Evolutionary conservation across 2,113 vertebrate genomes (phyloP).

Genomic region (Pachycephala philippinensis): DNA sequence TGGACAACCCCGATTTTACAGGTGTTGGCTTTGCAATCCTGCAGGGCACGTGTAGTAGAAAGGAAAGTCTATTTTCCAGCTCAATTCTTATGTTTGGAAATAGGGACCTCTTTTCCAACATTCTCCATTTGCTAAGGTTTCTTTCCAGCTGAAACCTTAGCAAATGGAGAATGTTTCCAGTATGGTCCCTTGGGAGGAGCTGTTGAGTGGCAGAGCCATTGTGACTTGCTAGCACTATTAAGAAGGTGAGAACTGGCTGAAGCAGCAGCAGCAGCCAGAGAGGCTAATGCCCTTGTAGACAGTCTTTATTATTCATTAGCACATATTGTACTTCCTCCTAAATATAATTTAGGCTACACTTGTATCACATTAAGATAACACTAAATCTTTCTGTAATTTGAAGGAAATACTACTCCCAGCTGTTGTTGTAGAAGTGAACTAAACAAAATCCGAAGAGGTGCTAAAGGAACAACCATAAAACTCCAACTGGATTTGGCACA

Average conservation of each 20-base stretch:
- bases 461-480: constrained; percentile 24
- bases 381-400: constrained; percentile 63
- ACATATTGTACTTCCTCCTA: constrained; percentile 51
- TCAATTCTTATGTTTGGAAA: neutral
- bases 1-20: neutral
- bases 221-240: neutral
- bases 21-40: neutral
- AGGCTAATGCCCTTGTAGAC: neutral
- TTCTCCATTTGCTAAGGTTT: too few relatives aligned
- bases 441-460: constrained; percentile 26
- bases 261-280: neutral
- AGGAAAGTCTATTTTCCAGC: neutral
- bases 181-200: neutral
- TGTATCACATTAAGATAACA: constrained; percentile 45
- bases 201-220: neutral
- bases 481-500: neutral
- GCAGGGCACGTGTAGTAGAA: neutral
- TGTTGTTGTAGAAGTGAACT: constrained; percentile 43
- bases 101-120: neutral
- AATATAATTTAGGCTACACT: constrained; percentile 55
- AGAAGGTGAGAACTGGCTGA: constrained; percentile 35
- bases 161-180: neutral
- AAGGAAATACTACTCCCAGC: constrained; percentile 62
- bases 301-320: constrained; percentile 65
- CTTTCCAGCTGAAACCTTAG: neutral